Percentiles rank a stretch among this genome's conserved stretches.
Conservation (phyloP, 2,888 invertebrate genomes). For the Nebria brevicollis region DNA sequence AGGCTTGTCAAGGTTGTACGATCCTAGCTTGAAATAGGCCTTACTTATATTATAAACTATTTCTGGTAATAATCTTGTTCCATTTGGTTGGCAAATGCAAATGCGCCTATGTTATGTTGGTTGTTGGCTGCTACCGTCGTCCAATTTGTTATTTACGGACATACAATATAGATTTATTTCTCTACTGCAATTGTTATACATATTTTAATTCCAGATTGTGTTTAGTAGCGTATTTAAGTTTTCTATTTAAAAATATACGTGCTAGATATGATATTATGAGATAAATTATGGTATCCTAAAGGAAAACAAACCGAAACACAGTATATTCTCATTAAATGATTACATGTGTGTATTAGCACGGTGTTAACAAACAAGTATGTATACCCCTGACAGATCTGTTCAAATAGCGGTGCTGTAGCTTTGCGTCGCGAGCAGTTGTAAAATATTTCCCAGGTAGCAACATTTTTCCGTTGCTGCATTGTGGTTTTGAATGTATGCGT, state of each 20-base stretch:
- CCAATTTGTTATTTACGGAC: background rate
- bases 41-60: background rate
- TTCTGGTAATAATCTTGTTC: conserved; percentile 10
- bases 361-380: background rate
- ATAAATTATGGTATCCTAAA: no score
- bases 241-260: no score
- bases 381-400: background rate
- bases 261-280: no score
- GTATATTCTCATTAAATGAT: background rate
- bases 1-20: conserved; percentile 21
- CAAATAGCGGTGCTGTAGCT: background rate
- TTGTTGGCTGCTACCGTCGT: background rate
- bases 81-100: background rate
- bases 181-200: background rate
- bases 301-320: no score
- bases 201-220: no score
- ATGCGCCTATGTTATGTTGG: background rate
- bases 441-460: background rate
- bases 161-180: background rate
- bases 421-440: background rate
- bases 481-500: background rate
- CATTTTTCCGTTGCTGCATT: background rate
- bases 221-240: no score
- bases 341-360: background rate
- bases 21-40: background rate